Conservation (phyloP, 2,888 invertebrate species). For the Ligdia adustata region DNA sequence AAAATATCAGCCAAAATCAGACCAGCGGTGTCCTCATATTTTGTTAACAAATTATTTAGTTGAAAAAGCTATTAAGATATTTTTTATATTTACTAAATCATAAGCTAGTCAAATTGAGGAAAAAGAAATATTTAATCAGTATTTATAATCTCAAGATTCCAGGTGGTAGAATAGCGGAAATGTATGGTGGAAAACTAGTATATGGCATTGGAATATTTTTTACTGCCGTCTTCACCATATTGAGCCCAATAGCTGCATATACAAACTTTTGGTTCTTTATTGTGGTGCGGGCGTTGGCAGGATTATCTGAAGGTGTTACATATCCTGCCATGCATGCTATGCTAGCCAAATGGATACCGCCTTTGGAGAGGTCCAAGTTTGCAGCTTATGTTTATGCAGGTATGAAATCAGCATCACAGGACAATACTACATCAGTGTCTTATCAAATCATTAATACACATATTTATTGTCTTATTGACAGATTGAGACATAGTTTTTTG, state of each 20-base stretch:
- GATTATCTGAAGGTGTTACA: constrained; percentile 94
- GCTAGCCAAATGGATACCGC: constrained; percentile 97
- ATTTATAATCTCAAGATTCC: too few species aligned
- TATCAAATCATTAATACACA: too few species aligned
- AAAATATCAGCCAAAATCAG: too few species aligned
- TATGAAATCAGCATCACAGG: constrained; percentile 57
- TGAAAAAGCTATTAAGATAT: too few species aligned
- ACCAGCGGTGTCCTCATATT: too few species aligned
- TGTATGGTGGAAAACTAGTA: constrained; percentile 94
- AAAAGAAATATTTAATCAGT: too few species aligned
- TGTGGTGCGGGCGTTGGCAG: constrained; percentile 90
- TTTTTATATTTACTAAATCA: too few species aligned
- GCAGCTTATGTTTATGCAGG: constrained; percentile 94
- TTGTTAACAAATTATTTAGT: too few species aligned
- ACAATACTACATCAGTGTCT: too few species aligned
- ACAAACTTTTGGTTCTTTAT: constrained; percentile 87
- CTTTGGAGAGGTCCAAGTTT: constrained; percentile 94
- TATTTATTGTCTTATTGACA: too few species aligned
- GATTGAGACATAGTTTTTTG: too few species aligned
- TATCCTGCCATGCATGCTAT: constrained; percentile 98
- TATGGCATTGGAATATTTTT: constrained; percentile 92
- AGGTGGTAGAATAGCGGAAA: constrained; percentile 92
- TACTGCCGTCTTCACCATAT: constrained; percentile 91
- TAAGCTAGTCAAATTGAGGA: too few species aligned
- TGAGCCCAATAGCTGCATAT: constrained; percentile 92